Conservation (phyloP, 1,140 invertebrate genomes). For the Sipha flava region DNA sequence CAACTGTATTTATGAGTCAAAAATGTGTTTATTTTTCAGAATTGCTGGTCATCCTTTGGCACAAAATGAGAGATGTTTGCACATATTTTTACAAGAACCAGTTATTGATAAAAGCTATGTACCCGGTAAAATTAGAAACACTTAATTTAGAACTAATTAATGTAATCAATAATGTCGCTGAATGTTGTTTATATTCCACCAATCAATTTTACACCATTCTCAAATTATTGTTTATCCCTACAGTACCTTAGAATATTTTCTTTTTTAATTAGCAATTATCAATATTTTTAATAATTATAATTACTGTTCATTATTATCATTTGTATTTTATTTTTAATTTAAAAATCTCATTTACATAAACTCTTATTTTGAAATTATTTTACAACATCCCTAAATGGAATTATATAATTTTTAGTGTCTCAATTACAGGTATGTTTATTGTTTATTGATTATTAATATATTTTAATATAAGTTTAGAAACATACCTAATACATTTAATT, state of each 20-base stretch:
- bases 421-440: slow-evolving; percentile 13
- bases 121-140: slow-evolving; percentile 97
- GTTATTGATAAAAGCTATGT: slow-evolving; percentile 99
- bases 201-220: background rate
- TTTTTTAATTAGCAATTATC: slow-evolving; percentile 1
- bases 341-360: slow-evolving; percentile 14
- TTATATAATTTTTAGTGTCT: background rate
- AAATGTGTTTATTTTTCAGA: slow-evolving; percentile 50
- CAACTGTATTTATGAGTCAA: too few relatives aligned
- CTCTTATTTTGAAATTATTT: background rate
- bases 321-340: background rate
- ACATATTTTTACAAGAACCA: slow-evolving; percentile 98
- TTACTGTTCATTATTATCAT: background rate
- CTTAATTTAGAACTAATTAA: slow-evolving; percentile 50
- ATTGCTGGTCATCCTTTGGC: slow-evolving; percentile 99
- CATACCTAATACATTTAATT: slow-evolving; percentile 6
- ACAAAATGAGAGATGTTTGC: slow-evolving; percentile 97
- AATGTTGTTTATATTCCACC: background rate
- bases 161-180: background rate
- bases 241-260: background rate
- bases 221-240: background rate
- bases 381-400: background rate
- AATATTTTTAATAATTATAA: background rate
- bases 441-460: slow-evolving; percentile 22
- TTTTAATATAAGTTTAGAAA: slow-evolving; percentile 16